Conservation (phyloP, 1,140 invertebrate species). For the Drosophila murphyi region DNA sequence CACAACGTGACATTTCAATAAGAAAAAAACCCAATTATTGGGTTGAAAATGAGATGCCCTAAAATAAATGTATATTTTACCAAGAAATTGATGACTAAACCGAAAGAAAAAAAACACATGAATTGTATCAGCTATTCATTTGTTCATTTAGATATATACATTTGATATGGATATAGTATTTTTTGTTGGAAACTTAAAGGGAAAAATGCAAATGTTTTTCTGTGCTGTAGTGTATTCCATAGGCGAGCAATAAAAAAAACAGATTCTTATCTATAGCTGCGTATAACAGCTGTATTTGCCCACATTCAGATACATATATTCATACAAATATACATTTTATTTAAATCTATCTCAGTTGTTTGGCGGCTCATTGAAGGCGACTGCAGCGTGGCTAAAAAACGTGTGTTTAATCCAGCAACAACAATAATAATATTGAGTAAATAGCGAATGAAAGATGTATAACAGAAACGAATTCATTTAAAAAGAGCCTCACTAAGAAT, state of each 20-base stretch:
- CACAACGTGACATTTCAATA: no score
- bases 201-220: slow-evolving; percentile 4
- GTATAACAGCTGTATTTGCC: slow-evolving; percentile 61
- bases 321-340: slow-evolving; percentile 58
- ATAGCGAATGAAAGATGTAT: neutral
- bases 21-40: no score
- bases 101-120: no score
- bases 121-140: no score
- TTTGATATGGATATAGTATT: no score
- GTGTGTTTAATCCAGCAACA: slow-evolving; percentile 38
- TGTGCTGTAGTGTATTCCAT: neutral
- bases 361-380: slow-evolving; percentile 9
- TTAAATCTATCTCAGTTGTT: slow-evolving; percentile 69
- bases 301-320: no score
- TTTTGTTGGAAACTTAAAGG: no score
- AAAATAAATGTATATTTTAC: no score
- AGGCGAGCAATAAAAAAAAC: neutral
- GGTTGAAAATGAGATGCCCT: no score
- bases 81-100: no score
- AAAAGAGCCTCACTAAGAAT: slow-evolving; percentile 46
- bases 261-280: slow-evolving; percentile 49
- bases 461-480: slow-evolving; percentile 48
- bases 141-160: no score
- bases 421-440: slow-evolving; percentile 13
- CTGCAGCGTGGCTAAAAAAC: slow-evolving; percentile 11